These are phyloP conservation scores for Pseudois nayaur DNA, from an alignment of 2,113 vertebrate genomes.

Conservation along the genomic window DNA sequence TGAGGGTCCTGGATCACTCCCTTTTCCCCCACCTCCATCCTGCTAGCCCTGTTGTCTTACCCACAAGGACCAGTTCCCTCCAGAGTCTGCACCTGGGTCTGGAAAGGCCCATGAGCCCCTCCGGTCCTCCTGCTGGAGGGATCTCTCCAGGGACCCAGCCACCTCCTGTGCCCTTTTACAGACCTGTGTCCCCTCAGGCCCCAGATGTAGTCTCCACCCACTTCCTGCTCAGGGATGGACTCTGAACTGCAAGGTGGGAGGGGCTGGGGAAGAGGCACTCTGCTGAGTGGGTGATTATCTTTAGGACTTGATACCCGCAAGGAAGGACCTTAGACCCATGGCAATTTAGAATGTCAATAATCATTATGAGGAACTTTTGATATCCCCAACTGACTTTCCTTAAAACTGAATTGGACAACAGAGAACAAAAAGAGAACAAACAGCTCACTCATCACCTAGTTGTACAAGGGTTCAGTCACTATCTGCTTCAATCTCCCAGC, in stretches of 20 bases:
- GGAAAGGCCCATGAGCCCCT: background rate
- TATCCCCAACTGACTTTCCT: background rate
- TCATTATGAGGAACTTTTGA: background rate
- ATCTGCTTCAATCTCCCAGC: background rate
- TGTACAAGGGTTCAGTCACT: background rate
- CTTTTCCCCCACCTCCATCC: background rate
- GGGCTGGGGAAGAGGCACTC: background rate
- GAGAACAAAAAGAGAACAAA: background rate
- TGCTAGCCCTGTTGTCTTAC: background rate
- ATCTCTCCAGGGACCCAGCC: background rate
- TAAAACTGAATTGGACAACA: background rate
- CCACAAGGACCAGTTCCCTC: background rate
- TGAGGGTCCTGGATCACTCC: accelerated
- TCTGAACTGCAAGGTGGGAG: background rate
- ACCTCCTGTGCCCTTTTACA: background rate
- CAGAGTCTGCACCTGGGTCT: background rate
- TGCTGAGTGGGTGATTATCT: background rate
- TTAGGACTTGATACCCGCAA: background rate
- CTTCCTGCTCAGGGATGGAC: background rate
- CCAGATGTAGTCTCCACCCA: background rate
- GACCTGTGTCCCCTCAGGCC: accelerated
- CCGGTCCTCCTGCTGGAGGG: background rate
- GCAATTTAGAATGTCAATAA: background rate
- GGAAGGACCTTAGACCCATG: background rate
- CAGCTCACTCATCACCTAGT: background rate